Base-by-base conservation (phyloP, 2,113 vertebrate species). In the Myotis lucifugus region DNA sequence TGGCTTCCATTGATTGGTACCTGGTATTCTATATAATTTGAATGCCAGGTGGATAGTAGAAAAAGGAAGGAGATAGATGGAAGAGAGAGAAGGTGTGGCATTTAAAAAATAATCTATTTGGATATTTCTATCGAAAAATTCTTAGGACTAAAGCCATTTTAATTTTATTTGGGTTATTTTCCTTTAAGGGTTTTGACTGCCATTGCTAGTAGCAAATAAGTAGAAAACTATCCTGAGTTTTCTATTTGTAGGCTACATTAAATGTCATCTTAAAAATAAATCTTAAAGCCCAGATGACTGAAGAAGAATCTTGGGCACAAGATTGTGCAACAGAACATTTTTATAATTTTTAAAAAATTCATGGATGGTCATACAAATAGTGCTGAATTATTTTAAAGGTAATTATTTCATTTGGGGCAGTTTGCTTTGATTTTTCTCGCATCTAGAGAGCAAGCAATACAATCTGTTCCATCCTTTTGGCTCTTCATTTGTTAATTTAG, bases 391-490 rank as follows among this genome's bases (percentile, higher is more conserved):
- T 79, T 88, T 95, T 93, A 78, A 78, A 73, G 76, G 29, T 77
- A 82, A 91, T 91, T 70, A 82, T 76, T 90, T 93, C 25, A 85
- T 85, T 93, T 6, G 46, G 34, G 66, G 13, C 27, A 91, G 34
- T 70, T 84, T 85, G 37, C 76, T 91, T 82, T 94, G 52, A 61
- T 94, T 89, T 96, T 95, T 85, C 59, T 91, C 1, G 72, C 48
- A n/a, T 85, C n/a, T 85, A 46, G 69, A 85, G 67, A 88, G 40
- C 78, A 94, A 91, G 48, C 66, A 56, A 15, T 37, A 19, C 8
- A 54, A 10, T 85, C 67, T 59, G 52, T 11, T 81, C 7, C 46
- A 50, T 77, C 18, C 14, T 88, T 95, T 93, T 67, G 59, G 27
- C 29, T 93, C 10, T 67, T 91, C 12, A 64, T 76, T 89, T 89